Evolutionary conservation across 2,888 invertebrate genomes (phyloP), one percentile per base, ranked within the genome.

Genomic region (Eilema sororculum): DNA sequence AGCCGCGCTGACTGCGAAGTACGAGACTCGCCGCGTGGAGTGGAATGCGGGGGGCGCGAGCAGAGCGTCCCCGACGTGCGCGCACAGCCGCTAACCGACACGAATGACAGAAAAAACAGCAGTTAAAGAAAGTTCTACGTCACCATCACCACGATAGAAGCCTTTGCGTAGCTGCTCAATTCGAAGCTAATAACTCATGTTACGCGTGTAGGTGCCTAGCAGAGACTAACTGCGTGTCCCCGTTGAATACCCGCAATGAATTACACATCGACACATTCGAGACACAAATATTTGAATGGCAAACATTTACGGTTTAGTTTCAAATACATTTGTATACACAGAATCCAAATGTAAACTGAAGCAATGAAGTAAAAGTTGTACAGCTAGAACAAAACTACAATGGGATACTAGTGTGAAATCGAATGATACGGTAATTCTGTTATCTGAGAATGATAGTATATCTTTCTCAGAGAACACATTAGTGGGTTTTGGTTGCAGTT

Each of bases 61-160:
- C 72, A 70, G 68, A 79, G 73, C 75, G 76, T 61, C 68, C 66
- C 76, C 80, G 79, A 84, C 95, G 94, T 93, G 92, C 93, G 91
- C 87, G 84, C 91, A 78, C 88, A 80, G 78, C 91, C 80, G 80
- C 82, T 84, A 78, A 82, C 88, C 87, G 88, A 90, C 90, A 68
- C 78, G 76, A 83, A 78, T 89, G 78, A 73, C 69, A 83, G 80
- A 71, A 79, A 78, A 91, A 91, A 90, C 89, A 89, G 86, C 89
- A 89, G 82, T 79, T 85, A 85, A 93, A 94, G 95, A 95, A 95
- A 95, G 90, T 90, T 89, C 87, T 87, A 90, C 91, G 91, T 91
- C 91, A 91, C 86, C 83, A 81, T 91, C 91, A 91, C 86, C 83
- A 81, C 86, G 85, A 90, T 89, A 89, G 89, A 91, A 91, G 89